Conservation (phyloP, 1,140 invertebrate genomes). For the Latrodectus geometricus region DNA sequence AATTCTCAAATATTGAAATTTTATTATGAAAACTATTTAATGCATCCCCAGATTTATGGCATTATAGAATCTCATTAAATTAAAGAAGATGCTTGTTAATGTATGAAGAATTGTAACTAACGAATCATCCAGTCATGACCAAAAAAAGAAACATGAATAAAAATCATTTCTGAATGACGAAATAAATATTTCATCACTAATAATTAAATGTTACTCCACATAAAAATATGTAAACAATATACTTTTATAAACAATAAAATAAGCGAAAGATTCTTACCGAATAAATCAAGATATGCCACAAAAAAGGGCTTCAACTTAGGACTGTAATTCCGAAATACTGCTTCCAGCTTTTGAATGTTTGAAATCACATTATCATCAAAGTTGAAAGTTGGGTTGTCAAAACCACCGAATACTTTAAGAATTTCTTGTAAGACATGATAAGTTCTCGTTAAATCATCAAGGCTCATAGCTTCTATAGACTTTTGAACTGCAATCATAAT, state of each 20-base stretch:
- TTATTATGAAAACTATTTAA: no score
- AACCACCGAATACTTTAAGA: background rate
- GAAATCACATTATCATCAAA: constrained; percentile 14
- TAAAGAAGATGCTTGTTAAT: no score
- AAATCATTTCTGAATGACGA: no score
- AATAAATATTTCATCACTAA: no score
- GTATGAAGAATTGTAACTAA: no score
- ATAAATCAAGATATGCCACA: constrained; percentile 15
- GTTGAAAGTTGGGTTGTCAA: constrained; percentile 8
- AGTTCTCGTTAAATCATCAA: background rate
- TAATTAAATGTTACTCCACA: background rate
- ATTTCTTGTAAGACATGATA: constrained; percentile 4
- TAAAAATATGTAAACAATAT: background rate
- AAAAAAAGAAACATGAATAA: no score
- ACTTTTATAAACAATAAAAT: background rate
- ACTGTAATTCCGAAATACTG: background rate
- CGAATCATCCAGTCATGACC: no score
- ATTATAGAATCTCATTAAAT: no score
- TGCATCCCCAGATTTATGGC: no score
- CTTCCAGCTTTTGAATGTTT: constrained; percentile 35
- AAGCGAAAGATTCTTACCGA: constrained; percentile 27
- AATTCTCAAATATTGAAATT: no score
- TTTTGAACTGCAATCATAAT: constrained; percentile 14
- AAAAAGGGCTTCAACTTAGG: constrained; percentile 17
- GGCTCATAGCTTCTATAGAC: background rate